Evolutionary conservation across 2,888 invertebrate genomes (phyloP).

Genomic region (Harmothoe impar): DNA sequence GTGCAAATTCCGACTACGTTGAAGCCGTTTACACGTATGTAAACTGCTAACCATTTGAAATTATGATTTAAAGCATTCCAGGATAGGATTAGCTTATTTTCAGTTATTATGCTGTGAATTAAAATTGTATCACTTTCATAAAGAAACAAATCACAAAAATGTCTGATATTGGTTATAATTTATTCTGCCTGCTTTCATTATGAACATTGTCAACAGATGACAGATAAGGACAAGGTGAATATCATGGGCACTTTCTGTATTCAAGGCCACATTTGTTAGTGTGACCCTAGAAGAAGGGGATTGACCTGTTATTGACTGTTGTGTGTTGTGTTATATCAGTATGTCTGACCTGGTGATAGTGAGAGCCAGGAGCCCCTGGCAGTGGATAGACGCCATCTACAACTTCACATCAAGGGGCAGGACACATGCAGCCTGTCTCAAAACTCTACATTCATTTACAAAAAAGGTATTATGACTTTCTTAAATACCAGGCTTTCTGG

Average conservation of each 20-base stretch:
- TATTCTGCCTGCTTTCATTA: not conserved
- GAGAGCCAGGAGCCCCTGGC: conserved; percentile 85
- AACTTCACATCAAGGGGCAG: conserved; percentile 86
- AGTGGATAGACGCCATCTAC: conserved; percentile 86
- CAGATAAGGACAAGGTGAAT: too few relatives aligned
- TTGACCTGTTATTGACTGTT: too few relatives aligned
- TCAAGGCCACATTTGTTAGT: too few relatives aligned
- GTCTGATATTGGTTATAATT: not conserved
- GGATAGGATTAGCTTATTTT: too few relatives aligned
- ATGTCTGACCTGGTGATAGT: conserved; percentile 81
- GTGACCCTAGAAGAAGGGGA: too few relatives aligned
- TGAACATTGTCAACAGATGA: not conserved
- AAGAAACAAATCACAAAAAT: not conserved
- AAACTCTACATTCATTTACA: conserved; percentile 87
- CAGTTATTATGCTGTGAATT: too few relatives aligned
- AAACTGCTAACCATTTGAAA: not conserved
- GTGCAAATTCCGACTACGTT: conserved; percentile 89
- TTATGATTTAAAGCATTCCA: not conserved
- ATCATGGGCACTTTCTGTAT: too few relatives aligned
- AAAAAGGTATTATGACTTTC: conserved; percentile 82
- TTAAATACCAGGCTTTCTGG: too few relatives aligned
- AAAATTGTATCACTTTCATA: not conserved
- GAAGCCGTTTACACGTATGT: conserved; percentile 89
- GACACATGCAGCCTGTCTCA: conserved; percentile 86
- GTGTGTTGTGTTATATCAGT: too few relatives aligned